Conservation (phyloP, 2,888 invertebrate genomes). For the Ecliptopera silaceata region DNA sequence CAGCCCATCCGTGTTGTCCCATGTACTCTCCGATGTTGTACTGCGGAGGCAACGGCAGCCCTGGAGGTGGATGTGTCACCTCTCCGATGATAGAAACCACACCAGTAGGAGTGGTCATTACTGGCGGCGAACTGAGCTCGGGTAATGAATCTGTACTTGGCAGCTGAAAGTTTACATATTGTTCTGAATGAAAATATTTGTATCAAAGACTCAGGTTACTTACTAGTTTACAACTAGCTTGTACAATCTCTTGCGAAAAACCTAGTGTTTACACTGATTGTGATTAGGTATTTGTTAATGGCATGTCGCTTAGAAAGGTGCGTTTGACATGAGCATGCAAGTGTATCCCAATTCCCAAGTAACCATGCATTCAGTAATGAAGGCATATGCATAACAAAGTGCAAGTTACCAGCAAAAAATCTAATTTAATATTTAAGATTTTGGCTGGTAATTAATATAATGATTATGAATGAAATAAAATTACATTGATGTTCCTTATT, state of each 20-base stretch:
- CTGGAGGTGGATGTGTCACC: constrained; percentile 74
- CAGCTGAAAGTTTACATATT: constrained; percentile 55
- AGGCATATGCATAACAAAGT: too few species aligned
- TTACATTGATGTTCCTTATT: too few species aligned
- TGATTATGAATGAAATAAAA: too few species aligned
- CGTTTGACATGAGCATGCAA: background rate
- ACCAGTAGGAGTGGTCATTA: constrained; percentile 57
- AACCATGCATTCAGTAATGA: background rate
- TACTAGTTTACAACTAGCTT: background rate
- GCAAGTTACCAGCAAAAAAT: too few species aligned
- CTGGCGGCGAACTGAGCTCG: constrained; percentile 70
- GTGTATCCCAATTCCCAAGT: background rate
- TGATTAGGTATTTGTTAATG: background rate
- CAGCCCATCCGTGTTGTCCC: constrained; percentile 73
- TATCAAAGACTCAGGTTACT: too few species aligned
- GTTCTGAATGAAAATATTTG: background rate
- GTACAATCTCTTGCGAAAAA: background rate
- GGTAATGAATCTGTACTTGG: constrained; percentile 64
- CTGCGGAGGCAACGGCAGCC: constrained; percentile 70
- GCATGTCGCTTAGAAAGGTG: background rate
- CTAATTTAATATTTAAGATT: too few species aligned
- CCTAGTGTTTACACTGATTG: background rate
- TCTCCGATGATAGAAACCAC: constrained; percentile 68
- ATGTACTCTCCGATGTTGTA: constrained; percentile 76
- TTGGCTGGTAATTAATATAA: too few species aligned